Base-by-base conservation (phyloP, 2,797 vertebrate genomes). In the Antrozous pallidus region DNA sequence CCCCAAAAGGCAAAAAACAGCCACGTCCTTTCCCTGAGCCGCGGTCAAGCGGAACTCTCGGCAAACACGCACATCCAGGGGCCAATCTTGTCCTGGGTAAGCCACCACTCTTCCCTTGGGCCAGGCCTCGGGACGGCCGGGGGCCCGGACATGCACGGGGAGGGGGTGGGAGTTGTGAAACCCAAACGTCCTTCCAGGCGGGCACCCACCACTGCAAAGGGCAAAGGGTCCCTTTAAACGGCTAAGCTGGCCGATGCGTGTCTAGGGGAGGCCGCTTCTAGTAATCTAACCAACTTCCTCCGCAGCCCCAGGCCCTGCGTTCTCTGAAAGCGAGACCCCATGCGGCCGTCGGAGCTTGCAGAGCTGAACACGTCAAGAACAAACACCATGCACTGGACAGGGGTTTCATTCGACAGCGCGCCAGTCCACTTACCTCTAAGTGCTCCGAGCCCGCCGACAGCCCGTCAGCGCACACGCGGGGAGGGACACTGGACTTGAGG, bases 221-320 rank as follows among this genome's bases (percentile, higher is more conserved):
- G 88, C 87, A 87, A 87, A 90, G 69, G 22, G 31, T 84, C 65
- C 82, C 63, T 85, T 90, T 80, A 75, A 71, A 67, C 69, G 58
- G 74, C 77, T 71, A 67, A 33, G 65, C 36, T 36, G 61, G 61
- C 77, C 61, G 74, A 10, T 47, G 63, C 33, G 3, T 83, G 17
- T 33, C n/a, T 20, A 67, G 61, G 51, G 69, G 78, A 90, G n/a
- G 69, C 42, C 18, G 38, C 31, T n/a, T n/a, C n/a, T n/a, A n/a
- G n/a, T n/a, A n/a, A 0, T 54, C 45, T 42, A 79, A n/a, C 65
- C 33, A 71, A 67, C 73, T 58, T 31, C 71, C 63, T 28, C 80
- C 42, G 70, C 45, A 38, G 63, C 67, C 51, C 79, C 65, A 87
- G 77, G 33, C 24, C 51, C 40, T 6, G 38, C 16, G 38, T 20